phyloP scores from a whole-genome alignment of 1,140 invertebrate species.

The Philopotamus ludificatus region DNA sequence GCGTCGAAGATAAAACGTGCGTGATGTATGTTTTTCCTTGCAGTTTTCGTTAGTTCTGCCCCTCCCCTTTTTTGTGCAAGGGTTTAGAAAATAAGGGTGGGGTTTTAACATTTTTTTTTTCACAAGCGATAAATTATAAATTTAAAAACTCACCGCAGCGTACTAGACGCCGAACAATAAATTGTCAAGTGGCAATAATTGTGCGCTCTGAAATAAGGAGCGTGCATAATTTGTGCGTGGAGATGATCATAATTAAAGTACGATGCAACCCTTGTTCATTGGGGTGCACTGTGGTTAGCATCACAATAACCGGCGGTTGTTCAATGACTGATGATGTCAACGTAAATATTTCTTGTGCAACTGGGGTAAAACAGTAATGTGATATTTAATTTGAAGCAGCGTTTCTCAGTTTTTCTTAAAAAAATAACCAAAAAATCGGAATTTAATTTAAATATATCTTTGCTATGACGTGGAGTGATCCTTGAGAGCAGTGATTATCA shows the following conservation, averaged over 20 bases:
- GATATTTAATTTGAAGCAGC: not conserved
- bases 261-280: not conserved
- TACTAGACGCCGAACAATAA: conserved; percentile 19
- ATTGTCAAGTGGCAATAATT: conserved; percentile 31
- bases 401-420: not conserved
- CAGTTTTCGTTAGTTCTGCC: conserved; percentile 22
- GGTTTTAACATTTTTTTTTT: conserved; percentile 13
- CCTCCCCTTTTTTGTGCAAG: conserved; percentile 11
- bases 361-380: too few relatives aligned
- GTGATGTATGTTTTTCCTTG: conserved; percentile 7
- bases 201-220: conserved; percentile 17
- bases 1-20: not conserved
- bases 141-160: conserved; percentile 22
- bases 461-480: too few relatives aligned
- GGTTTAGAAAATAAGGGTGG: not conserved
- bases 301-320: not conserved
- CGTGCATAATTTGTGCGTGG: conserved; percentile 23
- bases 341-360: too few relatives aligned
- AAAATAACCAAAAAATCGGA: too few relatives aligned
- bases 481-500: too few relatives aligned
- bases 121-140: conserved; percentile 26
- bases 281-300: too few relatives aligned
- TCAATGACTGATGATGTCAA: too few relatives aligned
- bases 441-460: too few relatives aligned
- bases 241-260: conserved; percentile 16